These are phyloP conservation scores for Xenopus borealis DNA, from an alignment of 2,113 vertebrate species.

Conservation along the genomic window DNA sequence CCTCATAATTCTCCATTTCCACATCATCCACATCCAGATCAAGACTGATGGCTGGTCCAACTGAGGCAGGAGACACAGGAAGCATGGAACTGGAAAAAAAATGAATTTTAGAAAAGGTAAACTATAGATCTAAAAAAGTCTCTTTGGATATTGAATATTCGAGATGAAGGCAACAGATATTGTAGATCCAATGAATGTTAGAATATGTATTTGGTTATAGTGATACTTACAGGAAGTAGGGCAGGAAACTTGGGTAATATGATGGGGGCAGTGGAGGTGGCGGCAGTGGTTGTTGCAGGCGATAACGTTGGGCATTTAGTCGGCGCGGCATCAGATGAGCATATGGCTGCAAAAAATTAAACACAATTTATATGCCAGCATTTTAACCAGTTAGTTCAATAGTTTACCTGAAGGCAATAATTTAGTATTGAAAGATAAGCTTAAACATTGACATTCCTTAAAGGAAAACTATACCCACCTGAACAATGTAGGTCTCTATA, in stretches of 20 bases:
- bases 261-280: constrained; percentile 80
- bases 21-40: constrained; percentile 96
- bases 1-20: constrained; percentile 99
- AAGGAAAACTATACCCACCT: no score
- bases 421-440: no score
- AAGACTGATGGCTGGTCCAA: constrained; percentile 95
- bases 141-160: no score
- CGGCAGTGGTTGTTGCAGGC: constrained; percentile 88
- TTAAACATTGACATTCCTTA: no score
- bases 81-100: constrained; percentile 84
- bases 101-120: no score
- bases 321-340: constrained; percentile 91
- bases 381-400: no score
- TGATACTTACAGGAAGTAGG: constrained; percentile 93
- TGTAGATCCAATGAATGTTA: no score
- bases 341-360: constrained; percentile 74
- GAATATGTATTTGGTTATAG: no score
- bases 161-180: no score
- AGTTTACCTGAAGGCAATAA: no score
- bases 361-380: rapidly evolving
- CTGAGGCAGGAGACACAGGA: constrained; percentile 91
- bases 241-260: constrained; percentile 94
- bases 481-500: no score
- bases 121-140: background rate
- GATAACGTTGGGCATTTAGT: constrained; percentile 87